phyloP scores from a whole-genome alignment of 2,888 invertebrate genomes.

The Drosophila setosimentum region DNA sequence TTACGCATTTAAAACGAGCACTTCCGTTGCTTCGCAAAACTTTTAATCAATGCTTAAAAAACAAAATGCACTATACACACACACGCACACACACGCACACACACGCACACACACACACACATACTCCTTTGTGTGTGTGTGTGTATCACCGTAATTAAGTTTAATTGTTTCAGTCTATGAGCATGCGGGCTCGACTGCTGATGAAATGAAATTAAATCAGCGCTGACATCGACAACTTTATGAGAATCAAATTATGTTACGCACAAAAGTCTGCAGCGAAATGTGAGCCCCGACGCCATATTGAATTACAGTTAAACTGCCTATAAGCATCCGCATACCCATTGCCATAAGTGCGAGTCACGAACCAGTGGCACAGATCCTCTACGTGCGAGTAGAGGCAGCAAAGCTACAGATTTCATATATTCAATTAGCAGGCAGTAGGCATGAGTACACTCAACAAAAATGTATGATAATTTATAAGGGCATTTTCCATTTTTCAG shows the following conservation, averaged over 20 bases:
- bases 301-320: slow-evolving; percentile 77
- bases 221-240: slow-evolving; percentile 78
- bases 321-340: slow-evolving; percentile 55
- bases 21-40: slow-evolving; percentile 43
- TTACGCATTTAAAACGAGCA: slow-evolving; percentile 47
- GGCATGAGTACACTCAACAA: background rate
- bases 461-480: background rate
- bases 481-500: background rate
- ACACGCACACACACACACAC: slow-evolving; percentile 2
- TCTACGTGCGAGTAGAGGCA: background rate
- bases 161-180: slow-evolving; percentile 71
- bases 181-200: slow-evolving; percentile 42
- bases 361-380: slow-evolving; percentile 35
- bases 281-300: slow-evolving; percentile 57
- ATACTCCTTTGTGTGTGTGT: slow-evolving; percentile 10
- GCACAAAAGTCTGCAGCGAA: slow-evolving; percentile 67
- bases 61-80: slow-evolving; percentile 39
- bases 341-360: slow-evolving; percentile 38
- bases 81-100: slow-evolving; percentile 14
- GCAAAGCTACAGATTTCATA: background rate
- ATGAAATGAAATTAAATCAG: slow-evolving; percentile 77
- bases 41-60: slow-evolving; percentile 69
- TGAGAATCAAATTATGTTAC: slow-evolving; percentile 72
- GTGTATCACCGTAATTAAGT: slow-evolving; percentile 70
- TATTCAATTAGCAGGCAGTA: slow-evolving; percentile 12